Conservation (phyloP, 2,888 invertebrate species). For the Melanostoma scalare region DNA sequence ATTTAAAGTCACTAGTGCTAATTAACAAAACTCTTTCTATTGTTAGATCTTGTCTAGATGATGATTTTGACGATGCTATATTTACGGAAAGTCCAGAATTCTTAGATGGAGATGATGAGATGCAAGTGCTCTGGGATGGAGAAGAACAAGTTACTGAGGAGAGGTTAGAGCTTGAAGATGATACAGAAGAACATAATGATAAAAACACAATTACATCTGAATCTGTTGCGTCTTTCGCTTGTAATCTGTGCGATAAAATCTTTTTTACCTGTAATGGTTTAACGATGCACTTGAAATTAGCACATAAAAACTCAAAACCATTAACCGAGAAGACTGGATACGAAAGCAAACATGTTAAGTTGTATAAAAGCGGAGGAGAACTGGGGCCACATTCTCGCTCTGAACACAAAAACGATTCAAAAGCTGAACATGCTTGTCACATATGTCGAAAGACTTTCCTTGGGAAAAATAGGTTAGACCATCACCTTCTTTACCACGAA, state of each 20-base stretch:
- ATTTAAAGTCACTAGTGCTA: neutral
- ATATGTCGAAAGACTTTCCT: conserved; percentile 48
- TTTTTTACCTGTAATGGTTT: conserved; percentile 59
- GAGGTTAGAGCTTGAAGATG: neutral
- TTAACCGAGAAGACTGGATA: conserved; percentile 31
- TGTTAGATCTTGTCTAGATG: neutral
- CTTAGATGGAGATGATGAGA: conserved; percentile 37
- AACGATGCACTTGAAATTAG: conserved; percentile 77
- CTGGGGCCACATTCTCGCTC: conserved; percentile 3
- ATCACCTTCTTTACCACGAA: conserved; percentile 48
- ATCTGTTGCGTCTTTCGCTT: neutral
- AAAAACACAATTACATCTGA: too few species aligned
- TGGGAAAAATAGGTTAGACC: conserved; percentile 30
- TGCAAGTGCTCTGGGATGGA: neutral
- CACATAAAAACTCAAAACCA: conserved; percentile 81
- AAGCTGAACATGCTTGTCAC: conserved; percentile 24
- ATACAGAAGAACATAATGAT: neutral
- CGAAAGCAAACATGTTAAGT: conserved; percentile 36
- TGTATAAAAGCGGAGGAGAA: conserved; percentile 36
- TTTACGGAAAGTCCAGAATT: conserved; percentile 33
- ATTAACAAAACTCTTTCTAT: neutral
- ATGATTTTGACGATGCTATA: conserved; percentile 4
- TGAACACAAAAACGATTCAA: conserved; percentile 30
- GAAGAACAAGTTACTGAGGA: neutral
- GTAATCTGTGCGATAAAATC: conserved; percentile 52